These are phyloP conservation scores for Crypturellus undulatus DNA, from an alignment of 2,113 vertebrate species.

Conservation along the genomic window DNA sequence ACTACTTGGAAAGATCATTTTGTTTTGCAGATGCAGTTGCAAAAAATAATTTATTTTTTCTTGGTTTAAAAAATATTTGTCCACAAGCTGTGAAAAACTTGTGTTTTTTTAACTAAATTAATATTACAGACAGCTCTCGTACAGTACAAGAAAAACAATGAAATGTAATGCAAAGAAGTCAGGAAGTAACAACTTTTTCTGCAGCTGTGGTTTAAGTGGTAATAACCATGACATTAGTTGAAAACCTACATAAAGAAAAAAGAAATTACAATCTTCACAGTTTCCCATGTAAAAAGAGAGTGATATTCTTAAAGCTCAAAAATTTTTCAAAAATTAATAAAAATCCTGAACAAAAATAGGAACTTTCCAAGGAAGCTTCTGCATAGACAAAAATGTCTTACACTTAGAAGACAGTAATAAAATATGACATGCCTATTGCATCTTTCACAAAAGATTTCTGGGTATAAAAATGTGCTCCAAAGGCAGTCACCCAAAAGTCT, in stretches of 20 bases:
- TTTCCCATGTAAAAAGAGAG: slow-evolving; percentile 19
- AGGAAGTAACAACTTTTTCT: slow-evolving; percentile 35
- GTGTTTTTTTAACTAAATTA: slow-evolving; percentile 33
- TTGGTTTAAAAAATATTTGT: background rate
- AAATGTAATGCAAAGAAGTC: slow-evolving; percentile 27
- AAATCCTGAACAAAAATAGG: background rate
- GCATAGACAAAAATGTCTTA: background rate
- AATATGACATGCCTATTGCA: background rate
- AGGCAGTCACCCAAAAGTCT: background rate
- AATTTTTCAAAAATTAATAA: background rate
- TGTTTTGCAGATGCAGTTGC: background rate
- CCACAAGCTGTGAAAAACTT: background rate
- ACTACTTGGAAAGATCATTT: background rate
- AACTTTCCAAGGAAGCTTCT: background rate
- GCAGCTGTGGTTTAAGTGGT: slow-evolving; percentile 3
- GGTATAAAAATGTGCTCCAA: background rate
- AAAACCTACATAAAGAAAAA: slow-evolving; percentile 31
- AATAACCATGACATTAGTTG: slow-evolving; percentile 25
- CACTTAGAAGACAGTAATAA: background rate
- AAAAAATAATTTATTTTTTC: background rate
- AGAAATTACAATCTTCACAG: background rate
- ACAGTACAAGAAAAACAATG: background rate
- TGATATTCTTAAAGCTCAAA: background rate
- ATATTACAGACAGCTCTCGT: background rate
- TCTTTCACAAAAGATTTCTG: background rate